phyloP scores from a whole-genome alignment of 2,113 vertebrate genomes.

The Fulmarus glacialis region DNA sequence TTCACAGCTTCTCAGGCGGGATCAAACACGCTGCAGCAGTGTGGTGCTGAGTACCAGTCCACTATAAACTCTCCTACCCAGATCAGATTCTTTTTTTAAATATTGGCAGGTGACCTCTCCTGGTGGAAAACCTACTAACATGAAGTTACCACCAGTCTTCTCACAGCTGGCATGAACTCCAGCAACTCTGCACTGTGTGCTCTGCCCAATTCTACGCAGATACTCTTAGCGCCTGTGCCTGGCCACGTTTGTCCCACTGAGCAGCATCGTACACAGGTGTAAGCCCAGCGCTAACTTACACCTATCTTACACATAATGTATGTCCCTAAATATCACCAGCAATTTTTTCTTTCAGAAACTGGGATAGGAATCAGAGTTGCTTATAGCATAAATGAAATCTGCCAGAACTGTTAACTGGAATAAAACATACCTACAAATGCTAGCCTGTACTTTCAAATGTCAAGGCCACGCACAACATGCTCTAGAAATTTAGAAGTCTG shows the following conservation, averaged over 20 bases:
- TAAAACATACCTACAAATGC: not conserved
- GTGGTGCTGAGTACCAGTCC: not conserved
- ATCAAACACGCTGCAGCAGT: not conserved
- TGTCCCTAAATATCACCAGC: not conserved
- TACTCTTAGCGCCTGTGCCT: not conserved
- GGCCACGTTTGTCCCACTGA: not conserved
- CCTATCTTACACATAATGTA: not conserved
- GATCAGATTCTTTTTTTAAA: not conserved
- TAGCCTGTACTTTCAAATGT: not conserved
- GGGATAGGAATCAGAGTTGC: not conserved
- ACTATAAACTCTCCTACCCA: not conserved
- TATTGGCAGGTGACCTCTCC: not conserved
- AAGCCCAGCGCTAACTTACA: not conserved
- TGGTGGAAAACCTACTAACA: not conserved
- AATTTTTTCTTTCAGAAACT: not conserved
- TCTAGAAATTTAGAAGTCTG: not conserved
- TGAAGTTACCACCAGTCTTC: not conserved
- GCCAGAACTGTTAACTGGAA: not conserved
- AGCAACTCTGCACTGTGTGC: not conserved
- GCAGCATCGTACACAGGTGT: fast-evolving
- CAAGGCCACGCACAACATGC: not conserved
- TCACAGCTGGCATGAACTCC: not conserved
- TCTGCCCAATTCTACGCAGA: not conserved
- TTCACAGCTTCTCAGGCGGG: not conserved
- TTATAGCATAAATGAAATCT: not conserved